Evolutionary conservation across 2,797 vertebrate species (phyloP), one percentile per base, ranked within the genome.

Genomic region (Myotis vivesi): DNA sequence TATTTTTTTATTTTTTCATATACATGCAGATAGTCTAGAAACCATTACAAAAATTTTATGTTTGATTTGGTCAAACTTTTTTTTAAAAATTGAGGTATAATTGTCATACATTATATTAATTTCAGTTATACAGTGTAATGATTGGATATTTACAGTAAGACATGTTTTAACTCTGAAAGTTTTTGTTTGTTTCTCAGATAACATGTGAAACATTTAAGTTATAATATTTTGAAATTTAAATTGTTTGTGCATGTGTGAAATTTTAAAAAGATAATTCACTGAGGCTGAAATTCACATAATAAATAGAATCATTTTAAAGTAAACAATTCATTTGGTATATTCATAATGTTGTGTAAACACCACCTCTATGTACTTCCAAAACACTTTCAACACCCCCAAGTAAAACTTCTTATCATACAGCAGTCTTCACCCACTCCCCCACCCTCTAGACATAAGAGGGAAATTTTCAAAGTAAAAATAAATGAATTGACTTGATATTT

Each of bases 1-100:
- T 62, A 72, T 81, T 1, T 87, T 90, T 91, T 89, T 93, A 66
- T 53, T 91, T 92, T 76, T 62, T 76, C 7, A 77, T 69, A 92
- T 62, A 75, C 17, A 55, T 38, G 33, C 22, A 91, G 80, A 41
- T 36, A 72, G 53, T 71, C 96, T 55, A 71, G 77, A 83, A 83
- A 75, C 28, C n/a, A 68, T 62, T 92, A 83, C 79, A 53, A 83
- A 92, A 86, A 30, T 28, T 51, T 90, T 8, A 10, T 62, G 41
- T 59, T 88, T 84, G 62, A 55, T 87, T 91, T 38, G 33, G 19
- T 57, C 64, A 84, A 33, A 38, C n/a, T 9, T 4, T 20, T 53
- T 89, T 87, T 28, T 2, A 10, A 11, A 0, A 93, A 25, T 41
- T 33, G 15, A 55, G 23, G n/a, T 59, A 5, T 69, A 33, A 76